phyloP scores from a whole-genome alignment of 2,797 vertebrate species.

The Sciurus vulgaris region DNA sequence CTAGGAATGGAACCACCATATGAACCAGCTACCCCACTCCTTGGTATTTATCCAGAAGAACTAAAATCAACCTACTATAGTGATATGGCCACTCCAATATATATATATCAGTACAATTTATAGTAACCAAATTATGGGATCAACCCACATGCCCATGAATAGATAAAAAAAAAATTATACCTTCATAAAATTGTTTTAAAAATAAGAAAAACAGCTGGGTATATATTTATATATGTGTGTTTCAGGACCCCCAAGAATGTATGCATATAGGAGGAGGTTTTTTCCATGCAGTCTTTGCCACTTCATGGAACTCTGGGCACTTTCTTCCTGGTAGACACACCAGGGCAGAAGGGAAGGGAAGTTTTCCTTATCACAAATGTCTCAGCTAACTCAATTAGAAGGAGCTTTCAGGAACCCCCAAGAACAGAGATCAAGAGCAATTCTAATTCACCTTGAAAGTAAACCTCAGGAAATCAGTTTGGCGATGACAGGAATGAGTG shows the following conservation, averaged over 20 bases:
- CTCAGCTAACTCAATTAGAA: conserved; percentile 10
- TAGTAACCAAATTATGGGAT: too few relatives aligned
- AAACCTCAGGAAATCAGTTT: conserved; percentile 39
- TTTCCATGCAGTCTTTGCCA: neutral
- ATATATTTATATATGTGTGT: neutral
- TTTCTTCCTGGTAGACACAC: conserved; percentile 43
- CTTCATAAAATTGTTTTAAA: neutral
- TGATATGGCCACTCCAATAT: too few relatives aligned
- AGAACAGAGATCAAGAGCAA: conserved; percentile 7
- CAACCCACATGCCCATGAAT: too few relatives aligned
- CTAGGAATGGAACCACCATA: too few relatives aligned
- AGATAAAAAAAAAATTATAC: too few relatives aligned
- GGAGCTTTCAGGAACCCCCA: neutral
- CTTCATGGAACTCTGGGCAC: neutral
- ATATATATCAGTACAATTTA: too few relatives aligned
- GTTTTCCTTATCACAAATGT: neutral
- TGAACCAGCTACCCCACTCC: too few relatives aligned
- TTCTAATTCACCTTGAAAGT: conserved; percentile 51
- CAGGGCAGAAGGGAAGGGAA: neutral
- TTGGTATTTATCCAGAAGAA: too few relatives aligned
- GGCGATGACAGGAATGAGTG: neutral
- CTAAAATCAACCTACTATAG: too few relatives aligned
- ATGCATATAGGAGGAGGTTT: neutral
- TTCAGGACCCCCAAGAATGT: neutral
- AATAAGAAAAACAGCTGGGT: conserved; percentile 3